Percentiles rank a stretch among this genome's conserved stretches.
phyloP scores from a whole-genome alignment of 2,888 invertebrate genomes.

The Hesperia comma region DNA sequence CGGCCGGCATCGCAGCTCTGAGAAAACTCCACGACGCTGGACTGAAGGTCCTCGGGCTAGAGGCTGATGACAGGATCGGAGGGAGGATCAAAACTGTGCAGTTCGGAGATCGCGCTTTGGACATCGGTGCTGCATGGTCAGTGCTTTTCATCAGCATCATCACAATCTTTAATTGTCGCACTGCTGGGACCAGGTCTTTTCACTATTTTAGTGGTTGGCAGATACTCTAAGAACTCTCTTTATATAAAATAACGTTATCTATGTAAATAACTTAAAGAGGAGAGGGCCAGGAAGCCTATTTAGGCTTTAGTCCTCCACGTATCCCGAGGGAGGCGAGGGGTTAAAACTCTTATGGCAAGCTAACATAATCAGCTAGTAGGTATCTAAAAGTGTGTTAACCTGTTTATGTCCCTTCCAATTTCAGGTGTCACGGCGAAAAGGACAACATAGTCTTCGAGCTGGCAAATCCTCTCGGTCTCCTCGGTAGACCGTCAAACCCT shows the following conservation, averaged over 20 bases:
- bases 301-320: too few relatives aligned
- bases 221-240: too few relatives aligned
- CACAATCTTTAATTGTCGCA: too few relatives aligned
- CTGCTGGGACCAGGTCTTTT: too few relatives aligned
- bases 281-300: too few relatives aligned
- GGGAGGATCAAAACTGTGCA: slow-evolving; percentile 84
- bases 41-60: slow-evolving; percentile 81
- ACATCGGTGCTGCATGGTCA: slow-evolving; percentile 91
- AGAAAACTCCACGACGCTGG: slow-evolving; percentile 70
- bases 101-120: slow-evolving; percentile 84
- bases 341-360: too few relatives aligned
- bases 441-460: slow-evolving; percentile 84
- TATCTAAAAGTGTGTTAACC: background rate
- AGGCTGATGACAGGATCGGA: slow-evolving; percentile 86
- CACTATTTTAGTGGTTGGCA: too few relatives aligned
- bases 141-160: slow-evolving; percentile 11
- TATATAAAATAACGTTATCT: too few relatives aligned
- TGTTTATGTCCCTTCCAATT: slow-evolving; percentile 36
- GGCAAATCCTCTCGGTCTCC: slow-evolving; percentile 72
- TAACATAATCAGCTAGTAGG: too few relatives aligned
- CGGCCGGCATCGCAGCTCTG: slow-evolving; percentile 82
- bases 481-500: slow-evolving; percentile 60
- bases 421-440: slow-evolving; percentile 87
- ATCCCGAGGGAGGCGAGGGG: too few relatives aligned
- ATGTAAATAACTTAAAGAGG: too few relatives aligned